Conservation (phyloP, 2,113 vertebrate genomes). For the Ptychochromis oligacanthus region DNA sequence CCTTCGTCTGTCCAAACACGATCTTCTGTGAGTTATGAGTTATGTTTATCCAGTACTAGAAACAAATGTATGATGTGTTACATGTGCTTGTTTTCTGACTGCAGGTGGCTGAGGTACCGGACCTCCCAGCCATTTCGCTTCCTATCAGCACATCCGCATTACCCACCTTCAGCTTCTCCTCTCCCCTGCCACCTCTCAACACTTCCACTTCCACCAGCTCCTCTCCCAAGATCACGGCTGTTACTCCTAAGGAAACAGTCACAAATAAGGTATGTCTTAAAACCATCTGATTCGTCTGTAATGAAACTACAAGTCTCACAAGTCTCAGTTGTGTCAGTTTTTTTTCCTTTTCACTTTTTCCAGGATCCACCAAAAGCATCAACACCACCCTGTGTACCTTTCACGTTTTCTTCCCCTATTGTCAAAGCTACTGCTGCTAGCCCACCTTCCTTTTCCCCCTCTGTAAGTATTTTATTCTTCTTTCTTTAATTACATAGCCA, state of each 20-base stretch:
- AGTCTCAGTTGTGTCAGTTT: neutral
- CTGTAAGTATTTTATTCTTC: conserved; percentile 82
- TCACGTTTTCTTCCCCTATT: conserved; percentile 96
- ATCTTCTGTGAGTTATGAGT: neutral
- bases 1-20: neutral
- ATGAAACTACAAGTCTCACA: neutral
- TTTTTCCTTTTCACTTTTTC: neutral
- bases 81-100: neutral
- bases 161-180: conserved; percentile 89
- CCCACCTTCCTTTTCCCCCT: conserved; percentile 84
- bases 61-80: neutral
- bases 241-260: conserved; percentile 51
- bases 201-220: conserved; percentile 54
- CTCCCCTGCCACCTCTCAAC: conserved; percentile 69
- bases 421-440: conserved; percentile 93
- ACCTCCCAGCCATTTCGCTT: conserved; percentile 87
- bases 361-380: conserved; percentile 65
- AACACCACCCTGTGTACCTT: conserved; percentile 81
- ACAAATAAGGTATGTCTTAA: conserved; percentile 65
- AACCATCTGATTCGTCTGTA: no score
- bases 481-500: neutral
- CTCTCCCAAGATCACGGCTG: conserved; percentile 61
- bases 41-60: neutral
- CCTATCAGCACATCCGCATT: conserved; percentile 86
- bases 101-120: conserved; percentile 81